phyloP scores from a whole-genome alignment of 1,140 invertebrate genomes.

The Tetramorium alpestre region DNA sequence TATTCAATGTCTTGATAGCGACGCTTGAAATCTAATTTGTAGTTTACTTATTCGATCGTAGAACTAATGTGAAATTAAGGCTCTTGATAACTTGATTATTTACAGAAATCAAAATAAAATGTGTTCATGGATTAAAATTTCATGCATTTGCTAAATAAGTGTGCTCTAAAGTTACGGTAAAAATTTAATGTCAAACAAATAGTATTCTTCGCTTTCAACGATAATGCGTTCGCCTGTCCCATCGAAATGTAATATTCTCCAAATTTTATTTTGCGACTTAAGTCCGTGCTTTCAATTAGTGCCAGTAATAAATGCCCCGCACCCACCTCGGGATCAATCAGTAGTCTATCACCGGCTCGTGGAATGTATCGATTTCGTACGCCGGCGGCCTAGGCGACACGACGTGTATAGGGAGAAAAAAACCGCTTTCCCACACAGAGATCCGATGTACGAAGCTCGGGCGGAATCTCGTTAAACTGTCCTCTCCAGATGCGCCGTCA shows the following conservation, averaged over 20 bases:
- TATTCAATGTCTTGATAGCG: too few species aligned
- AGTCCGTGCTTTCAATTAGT: conserved; percentile 31
- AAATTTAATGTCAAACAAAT: neutral
- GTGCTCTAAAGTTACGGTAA: neutral
- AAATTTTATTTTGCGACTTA: neutral
- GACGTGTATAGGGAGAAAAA: conserved; percentile 41
- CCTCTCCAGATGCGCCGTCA: conserved; percentile 64
- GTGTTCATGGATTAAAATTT: neutral
- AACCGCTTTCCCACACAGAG: neutral
- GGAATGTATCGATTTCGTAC: conserved; percentile 69
- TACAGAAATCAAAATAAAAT: neutral
- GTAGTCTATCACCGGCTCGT: conserved; percentile 6
- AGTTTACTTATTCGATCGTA: neutral
- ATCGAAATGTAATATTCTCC: neutral
- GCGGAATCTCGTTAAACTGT: conserved; percentile 75
- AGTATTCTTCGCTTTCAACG: neutral
- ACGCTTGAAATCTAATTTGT: neutral
- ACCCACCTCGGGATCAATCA: neutral
- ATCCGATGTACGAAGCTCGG: conserved; percentile 10
- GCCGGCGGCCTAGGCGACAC: conserved; percentile 11
- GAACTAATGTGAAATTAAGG: neutral
- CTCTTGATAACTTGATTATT: neutral
- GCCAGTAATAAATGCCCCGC: neutral
- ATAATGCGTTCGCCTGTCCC: neutral
- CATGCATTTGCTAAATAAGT: conserved; percentile 3